Conservation (phyloP, 2,113 vertebrate genomes). For the Rattus rattus region DNA sequence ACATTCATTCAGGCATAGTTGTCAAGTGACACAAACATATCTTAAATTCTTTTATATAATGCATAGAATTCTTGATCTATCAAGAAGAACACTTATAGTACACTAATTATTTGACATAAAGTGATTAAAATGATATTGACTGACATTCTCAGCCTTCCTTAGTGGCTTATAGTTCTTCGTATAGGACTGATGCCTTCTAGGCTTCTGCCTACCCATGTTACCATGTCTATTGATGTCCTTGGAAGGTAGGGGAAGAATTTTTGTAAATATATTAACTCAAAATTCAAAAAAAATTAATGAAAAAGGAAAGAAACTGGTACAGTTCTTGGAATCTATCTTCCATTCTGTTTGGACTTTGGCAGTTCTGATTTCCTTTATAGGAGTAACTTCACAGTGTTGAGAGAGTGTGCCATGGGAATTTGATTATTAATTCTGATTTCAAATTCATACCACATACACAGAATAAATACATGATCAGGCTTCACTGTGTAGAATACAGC, state of each 20-base stretch:
- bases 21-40: neutral
- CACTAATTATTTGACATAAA: slow-evolving; percentile 37
- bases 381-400: neutral
- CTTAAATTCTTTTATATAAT: neutral
- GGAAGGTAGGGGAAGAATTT: neutral
- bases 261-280: neutral
- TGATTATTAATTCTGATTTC: neutral
- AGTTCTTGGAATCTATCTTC: neutral
- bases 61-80: neutral
- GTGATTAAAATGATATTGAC: neutral
- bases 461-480: neutral
- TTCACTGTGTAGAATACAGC: neutral
- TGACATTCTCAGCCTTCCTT: neutral
- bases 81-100: neutral
- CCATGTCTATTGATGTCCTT: neutral
- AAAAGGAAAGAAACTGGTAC: neutral
- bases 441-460: neutral
- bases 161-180: neutral
- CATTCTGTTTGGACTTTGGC: slow-evolving; percentile 16
- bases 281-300: neutral
- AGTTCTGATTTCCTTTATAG: neutral
- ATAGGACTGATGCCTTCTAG: neutral
- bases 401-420: neutral
- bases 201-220: neutral
- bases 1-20: neutral